Evolutionary conservation across 2,797 vertebrate genomes (phyloP).

Genomic region (Sparidentex hasta): DNA sequence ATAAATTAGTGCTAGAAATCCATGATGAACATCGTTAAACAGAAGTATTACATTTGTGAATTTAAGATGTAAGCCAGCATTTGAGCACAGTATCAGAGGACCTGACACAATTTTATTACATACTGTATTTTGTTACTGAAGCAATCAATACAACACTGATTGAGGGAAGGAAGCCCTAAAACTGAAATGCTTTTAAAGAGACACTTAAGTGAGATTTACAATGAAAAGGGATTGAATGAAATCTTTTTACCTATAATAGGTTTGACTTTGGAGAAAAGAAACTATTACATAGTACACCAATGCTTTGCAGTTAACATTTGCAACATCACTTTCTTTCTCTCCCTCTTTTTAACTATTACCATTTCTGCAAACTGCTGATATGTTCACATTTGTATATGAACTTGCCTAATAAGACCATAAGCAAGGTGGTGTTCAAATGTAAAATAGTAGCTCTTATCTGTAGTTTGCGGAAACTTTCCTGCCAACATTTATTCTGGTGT

Average conservation of each 20-base stretch:
- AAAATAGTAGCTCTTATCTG: no score
- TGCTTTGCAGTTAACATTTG: neutral
- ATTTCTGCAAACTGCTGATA: no score
- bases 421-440: no score
- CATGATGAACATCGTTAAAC: neutral
- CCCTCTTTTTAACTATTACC: neutral
- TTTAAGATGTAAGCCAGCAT: neutral
- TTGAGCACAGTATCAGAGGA: neutral
- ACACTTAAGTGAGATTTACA: neutral
- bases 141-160: neutral
- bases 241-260: neutral
- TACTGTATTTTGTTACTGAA: neutral
- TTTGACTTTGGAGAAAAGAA: neutral
- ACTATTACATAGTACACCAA: neutral
- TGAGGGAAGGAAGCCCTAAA: neutral
- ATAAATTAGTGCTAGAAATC: neutral
- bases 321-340: neutral
- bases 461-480: no score
- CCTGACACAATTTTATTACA: neutral
- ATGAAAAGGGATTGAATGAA: neutral
- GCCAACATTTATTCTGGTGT: neutral
- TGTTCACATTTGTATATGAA: no score
- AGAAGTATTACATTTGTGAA: neutral
- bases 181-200: neutral
- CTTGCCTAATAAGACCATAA: no score